These are phyloP conservation scores for Melipona bicolor DNA, from an alignment of 2,888 invertebrate genomes.

Conservation along the genomic window DNA sequence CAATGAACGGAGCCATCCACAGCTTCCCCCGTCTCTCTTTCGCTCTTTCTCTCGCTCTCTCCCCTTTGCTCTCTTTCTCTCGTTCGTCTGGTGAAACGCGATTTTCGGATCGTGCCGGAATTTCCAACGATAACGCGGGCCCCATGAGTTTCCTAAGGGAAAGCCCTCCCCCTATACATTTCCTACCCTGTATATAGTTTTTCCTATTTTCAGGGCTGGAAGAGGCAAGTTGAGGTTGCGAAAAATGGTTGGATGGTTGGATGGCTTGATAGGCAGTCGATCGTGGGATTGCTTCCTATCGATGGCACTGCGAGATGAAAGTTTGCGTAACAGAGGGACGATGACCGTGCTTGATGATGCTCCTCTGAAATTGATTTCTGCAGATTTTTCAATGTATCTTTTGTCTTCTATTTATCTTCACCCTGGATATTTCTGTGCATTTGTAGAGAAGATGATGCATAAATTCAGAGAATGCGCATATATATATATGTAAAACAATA, in stretches of 20 bases:
- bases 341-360: not conserved
- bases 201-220: too few relatives aligned
- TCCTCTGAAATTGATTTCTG: not conserved
- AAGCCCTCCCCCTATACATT: not conserved
- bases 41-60: not conserved
- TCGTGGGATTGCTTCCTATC: not conserved
- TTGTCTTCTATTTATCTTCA: too few relatives aligned
- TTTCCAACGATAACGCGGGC: constrained; percentile 37
- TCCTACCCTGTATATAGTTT: not conserved
- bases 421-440: not conserved
- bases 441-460: not conserved
- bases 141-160: not conserved
- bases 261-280: not conserved
- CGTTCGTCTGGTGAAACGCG: not conserved
- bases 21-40: not conserved
- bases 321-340: not conserved
- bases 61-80: too few relatives aligned
- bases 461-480: not conserved
- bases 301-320: not conserved
- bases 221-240: not conserved
- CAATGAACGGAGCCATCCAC: constrained; percentile 55
- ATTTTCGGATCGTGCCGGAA: constrained; percentile 26
- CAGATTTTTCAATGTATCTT: not conserved
- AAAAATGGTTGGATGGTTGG: not conserved
- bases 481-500: not conserved